Evolutionary conservation across 2,113 vertebrate species (phyloP), one percentile per base, ranked within the genome.

Genomic region (Eretmochelys imbricata): DNA sequence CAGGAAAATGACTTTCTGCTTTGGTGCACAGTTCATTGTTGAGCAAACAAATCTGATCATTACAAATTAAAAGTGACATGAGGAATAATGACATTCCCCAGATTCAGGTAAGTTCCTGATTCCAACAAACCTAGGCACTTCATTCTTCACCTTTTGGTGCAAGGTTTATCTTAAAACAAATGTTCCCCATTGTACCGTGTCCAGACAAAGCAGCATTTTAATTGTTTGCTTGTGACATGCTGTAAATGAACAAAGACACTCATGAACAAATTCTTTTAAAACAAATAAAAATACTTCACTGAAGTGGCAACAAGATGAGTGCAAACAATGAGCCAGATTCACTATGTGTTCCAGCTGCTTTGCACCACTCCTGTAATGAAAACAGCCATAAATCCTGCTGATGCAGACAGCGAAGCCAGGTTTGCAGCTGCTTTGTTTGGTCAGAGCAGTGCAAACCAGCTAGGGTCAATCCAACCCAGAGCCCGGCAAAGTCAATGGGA

Each of bases 41-140:
- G 29, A 86, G 53, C 2, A 13, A 48, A 89, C 49, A 6, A 5
- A 38, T 1, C 0, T 0, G 2, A 57, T 2, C 5, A 0, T 14
- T 42, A 7, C 35, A 22, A 85, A 51, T 59, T 0, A 42, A 7
- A 82, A 75, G 29, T 8, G 4, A 42, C 57, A 42, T 22, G 76
- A 49, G 81, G 90, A 72, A 62, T 11, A 53, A 59, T 0, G 5
- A 20, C 3, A 9, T 35, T 57, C 59, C 8, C 65, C 25, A 78
- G 48, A 78, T 27, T 46, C 5, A 4, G 38, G 38, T 48, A 57
- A 51, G 81, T 75, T 80, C 8, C 85, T 75, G 80, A 87, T 91
- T 94, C 95, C 91, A 95, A 93, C 88, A 93, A 93, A 42, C 35
- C 35, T 55, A 65, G 25, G 8, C 54, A 49, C 91, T 75, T 29